phyloP scores from a whole-genome alignment of 1,140 invertebrate species.

The Archivesica marissinica region DNA sequence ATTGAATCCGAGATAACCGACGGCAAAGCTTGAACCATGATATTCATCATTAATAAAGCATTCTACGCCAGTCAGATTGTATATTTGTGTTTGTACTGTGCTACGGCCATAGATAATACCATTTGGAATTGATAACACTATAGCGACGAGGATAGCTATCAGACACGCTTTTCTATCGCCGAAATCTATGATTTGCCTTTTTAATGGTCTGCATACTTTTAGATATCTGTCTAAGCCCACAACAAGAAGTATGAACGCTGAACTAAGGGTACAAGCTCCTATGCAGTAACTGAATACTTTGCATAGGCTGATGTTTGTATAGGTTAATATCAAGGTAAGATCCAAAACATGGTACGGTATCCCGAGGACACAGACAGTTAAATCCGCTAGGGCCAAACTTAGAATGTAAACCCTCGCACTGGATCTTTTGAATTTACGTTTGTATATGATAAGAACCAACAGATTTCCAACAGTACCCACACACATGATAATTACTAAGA shows the following conservation, averaged over 20 bases:
- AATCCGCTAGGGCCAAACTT: conserved; percentile 68
- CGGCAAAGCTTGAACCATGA: not conserved
- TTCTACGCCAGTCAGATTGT: conserved; percentile 30
- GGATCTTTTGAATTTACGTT: conserved; percentile 58
- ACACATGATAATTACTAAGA: conserved; percentile 58
- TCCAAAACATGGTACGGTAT: conserved; percentile 73
- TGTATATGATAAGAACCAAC: conserved; percentile 69
- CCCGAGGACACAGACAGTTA: conserved; percentile 68
- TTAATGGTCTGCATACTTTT: conserved; percentile 69
- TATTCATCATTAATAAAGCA: conserved; percentile 59
- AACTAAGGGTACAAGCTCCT: conserved; percentile 65
- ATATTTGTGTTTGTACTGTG: not conserved
- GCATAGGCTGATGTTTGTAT: conserved; percentile 58
- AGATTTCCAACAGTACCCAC: conserved; percentile 70
- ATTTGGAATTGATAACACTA: conserved; percentile 50
- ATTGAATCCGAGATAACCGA: conserved; percentile 40
- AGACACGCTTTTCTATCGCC: conserved; percentile 57
- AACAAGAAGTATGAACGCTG: conserved; percentile 68
- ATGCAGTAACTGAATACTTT: conserved; percentile 66
- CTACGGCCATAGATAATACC: conserved; percentile 44
- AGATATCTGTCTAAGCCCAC: conserved; percentile 72
- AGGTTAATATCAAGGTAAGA: conserved; percentile 67
- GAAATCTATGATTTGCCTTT: conserved; percentile 65
- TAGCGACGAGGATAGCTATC: conserved; percentile 7
- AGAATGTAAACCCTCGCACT: conserved; percentile 71